A percentile compares a stretch with the other conserved stretches of the same genome.
phyloP scores from a whole-genome alignment of 2,888 invertebrate genomes.

The Euspilapteryx auroguttella region DNA sequence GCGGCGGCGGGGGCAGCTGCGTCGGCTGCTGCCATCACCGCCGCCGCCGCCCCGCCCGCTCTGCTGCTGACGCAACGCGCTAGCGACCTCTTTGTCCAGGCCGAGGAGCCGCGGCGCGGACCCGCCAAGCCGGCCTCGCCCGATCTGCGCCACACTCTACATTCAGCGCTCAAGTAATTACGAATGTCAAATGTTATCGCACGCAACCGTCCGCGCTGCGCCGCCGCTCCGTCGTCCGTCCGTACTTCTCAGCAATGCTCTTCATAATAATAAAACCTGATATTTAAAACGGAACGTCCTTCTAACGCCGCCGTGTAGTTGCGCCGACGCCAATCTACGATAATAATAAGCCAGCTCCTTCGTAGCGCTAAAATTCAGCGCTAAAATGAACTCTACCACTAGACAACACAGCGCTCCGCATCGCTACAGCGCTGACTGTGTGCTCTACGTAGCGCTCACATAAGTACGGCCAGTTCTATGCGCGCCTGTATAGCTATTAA shows the following conservation, averaged over 20 bases:
- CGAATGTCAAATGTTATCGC: conserved; percentile 63
- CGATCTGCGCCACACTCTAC: conserved; percentile 19
- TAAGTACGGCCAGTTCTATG: conserved; percentile 63
- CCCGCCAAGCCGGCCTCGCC: conserved; percentile 34
- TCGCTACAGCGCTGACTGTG: conserved; percentile 37
- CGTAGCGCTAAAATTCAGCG: conserved; percentile 38
- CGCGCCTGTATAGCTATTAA: conserved; percentile 63
- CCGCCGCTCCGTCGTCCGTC: conserved; percentile 31
- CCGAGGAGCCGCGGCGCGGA: too few species aligned
- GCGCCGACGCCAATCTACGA: conserved; percentile 64
- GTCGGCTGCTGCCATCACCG: conserved; percentile 13
- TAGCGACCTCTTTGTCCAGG: conserved; percentile 53
- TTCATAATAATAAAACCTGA: conserved; percentile 64
- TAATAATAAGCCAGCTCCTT: conserved; percentile 57
- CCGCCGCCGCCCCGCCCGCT: conserved; percentile 15
- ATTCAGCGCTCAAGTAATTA: conserved; percentile 51
- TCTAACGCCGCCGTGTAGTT: conserved; percentile 63
- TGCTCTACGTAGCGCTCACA: conserved; percentile 49
- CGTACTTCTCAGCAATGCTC: conserved; percentile 59
- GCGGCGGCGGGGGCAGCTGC: conserved; percentile 11
- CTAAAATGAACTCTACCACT: conserved; percentile 15
- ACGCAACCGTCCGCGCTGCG: conserved; percentile 59
- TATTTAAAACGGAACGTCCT: conserved; percentile 64
- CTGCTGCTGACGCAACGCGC: conserved; percentile 41
- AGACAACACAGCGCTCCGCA: conserved; percentile 20